These are phyloP conservation scores for Orchesella cincta DNA, from an alignment of 1,140 invertebrate species.

Conservation along the genomic window DNA sequence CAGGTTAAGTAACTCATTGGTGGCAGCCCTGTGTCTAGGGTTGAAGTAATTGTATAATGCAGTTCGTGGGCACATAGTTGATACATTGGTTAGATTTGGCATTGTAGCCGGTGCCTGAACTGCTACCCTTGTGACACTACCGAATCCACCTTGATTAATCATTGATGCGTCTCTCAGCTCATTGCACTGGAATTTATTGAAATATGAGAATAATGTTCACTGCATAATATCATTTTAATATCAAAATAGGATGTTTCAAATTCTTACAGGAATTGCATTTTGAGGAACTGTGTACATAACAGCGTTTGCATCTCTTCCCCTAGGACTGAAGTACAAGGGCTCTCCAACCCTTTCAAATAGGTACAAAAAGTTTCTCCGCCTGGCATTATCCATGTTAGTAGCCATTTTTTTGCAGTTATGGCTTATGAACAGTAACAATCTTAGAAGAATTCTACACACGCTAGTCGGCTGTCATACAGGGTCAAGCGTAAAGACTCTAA, in stretches of 20 bases:
- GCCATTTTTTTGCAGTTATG: background rate
- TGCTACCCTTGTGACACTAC: background rate
- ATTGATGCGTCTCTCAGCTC: background rate
- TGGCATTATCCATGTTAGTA: background rate
- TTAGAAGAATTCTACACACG: no score
- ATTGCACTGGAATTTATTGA: background rate
- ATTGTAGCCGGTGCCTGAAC: background rate
- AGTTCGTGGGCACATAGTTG: slow-evolving; percentile 34
- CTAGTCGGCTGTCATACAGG: no score
- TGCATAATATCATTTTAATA: background rate
- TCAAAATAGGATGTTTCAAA: background rate
- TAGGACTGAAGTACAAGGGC: slow-evolving; percentile 32
- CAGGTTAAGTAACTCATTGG: slow-evolving; percentile 33
- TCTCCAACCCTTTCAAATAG: slow-evolving; percentile 36
- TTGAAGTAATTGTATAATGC: slow-evolving; percentile 47
- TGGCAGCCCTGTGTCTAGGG: slow-evolving; percentile 45
- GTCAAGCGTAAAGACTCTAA: no score
- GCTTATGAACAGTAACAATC: no score
- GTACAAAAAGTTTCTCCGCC: slow-evolving; percentile 26
- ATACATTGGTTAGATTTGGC: background rate
- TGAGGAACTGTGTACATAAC: background rate
- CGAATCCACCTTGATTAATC: background rate
- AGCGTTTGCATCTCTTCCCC: background rate
- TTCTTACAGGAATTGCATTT: background rate
- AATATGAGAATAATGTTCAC: background rate